Conservation (phyloP, 2,113 vertebrate species). For the Ploceus nigricollis region DNA sequence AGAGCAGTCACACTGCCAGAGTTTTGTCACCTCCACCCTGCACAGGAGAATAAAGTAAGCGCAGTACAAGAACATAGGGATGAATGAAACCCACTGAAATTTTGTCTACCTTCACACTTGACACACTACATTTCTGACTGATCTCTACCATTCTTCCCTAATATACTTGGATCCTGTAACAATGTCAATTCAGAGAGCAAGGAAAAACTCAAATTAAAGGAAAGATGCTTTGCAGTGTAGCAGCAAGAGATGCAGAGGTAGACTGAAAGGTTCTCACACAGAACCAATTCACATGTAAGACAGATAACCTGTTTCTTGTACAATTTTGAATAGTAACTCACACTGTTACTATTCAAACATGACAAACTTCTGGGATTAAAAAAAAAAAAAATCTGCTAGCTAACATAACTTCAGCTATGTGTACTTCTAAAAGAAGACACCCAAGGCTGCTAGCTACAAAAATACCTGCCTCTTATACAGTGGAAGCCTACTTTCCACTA, state of each 20-base stretch:
- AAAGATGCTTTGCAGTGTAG: not conserved
- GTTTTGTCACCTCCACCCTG: not conserved
- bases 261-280: not conserved
- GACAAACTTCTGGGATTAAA: not conserved
- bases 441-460: not conserved
- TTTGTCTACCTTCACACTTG: not conserved
- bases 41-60: not conserved
- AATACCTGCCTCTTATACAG: not conserved
- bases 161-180: not conserved
- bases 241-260: not conserved
- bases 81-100: not conserved
- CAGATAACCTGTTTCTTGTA: not conserved
- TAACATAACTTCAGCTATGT: not conserved
- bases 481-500: not conserved
- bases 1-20: not conserved
- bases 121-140: not conserved
- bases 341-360: not conserved
- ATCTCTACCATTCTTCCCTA: not conserved
- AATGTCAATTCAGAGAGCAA: not conserved
- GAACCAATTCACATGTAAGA: not conserved
- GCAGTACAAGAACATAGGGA: not conserved
- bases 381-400: not conserved
- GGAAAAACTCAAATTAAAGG: not conserved
- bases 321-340: not conserved
- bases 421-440: not conserved